Evolutionary conservation across 1,140 invertebrate genomes (phyloP).

Genomic region (Harpegnathos saltator): DNA sequence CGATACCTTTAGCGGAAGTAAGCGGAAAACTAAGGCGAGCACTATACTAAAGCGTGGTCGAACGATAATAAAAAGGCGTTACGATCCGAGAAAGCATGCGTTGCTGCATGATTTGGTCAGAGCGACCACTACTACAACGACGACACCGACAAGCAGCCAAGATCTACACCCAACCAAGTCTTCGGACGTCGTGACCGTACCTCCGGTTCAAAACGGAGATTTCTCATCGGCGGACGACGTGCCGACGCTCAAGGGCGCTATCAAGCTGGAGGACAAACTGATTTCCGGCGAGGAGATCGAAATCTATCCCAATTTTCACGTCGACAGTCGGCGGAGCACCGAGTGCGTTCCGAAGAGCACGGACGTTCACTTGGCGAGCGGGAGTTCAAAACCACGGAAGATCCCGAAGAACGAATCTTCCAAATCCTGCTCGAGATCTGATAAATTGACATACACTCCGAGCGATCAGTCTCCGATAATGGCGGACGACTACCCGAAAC

Average conservation of each 20-base stretch:
- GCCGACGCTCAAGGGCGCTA: slow-evolving; percentile 2
- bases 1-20: slow-evolving; percentile 55
- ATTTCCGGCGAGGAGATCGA: slow-evolving; percentile 62
- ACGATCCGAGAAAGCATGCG: slow-evolving; percentile 66
- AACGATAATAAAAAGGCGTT: slow-evolving; percentile 76
- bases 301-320: slow-evolving; percentile 5
- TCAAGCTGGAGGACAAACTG: slow-evolving; percentile 60
- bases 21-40: slow-evolving; percentile 68
- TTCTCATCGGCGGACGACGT: neutral
- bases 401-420: neutral
- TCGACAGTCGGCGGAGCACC: neutral
- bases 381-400: neutral
- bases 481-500: slow-evolving; percentile 58
- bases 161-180: neutral
- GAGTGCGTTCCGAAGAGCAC: neutral
- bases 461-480: neutral
- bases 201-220: neutral
- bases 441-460: neutral
- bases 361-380: neutral
- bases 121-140: neutral
- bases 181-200: neutral
- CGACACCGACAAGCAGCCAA: too few species aligned
- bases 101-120: slow-evolving; percentile 24
- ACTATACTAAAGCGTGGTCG: slow-evolving; percentile 80
- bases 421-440: neutral